These are phyloP conservation scores for Rhynchotus rufescens DNA, from an alignment of 2,797 vertebrate genomes.

Conservation along the genomic window DNA sequence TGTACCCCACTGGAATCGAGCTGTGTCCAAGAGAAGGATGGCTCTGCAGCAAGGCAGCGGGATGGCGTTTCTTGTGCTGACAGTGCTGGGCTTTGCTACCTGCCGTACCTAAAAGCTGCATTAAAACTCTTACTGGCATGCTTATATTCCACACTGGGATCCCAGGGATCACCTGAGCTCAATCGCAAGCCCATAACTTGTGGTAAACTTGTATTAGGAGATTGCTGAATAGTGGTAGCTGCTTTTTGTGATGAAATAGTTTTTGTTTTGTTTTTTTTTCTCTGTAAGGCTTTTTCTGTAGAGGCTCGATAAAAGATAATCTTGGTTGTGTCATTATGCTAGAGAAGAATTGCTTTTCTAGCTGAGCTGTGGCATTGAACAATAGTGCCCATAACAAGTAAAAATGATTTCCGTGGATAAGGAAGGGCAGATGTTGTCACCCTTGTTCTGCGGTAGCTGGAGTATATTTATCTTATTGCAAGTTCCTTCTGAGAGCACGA, in stretches of 20 bases:
- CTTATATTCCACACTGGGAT: background rate
- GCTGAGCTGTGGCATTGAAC: slow-evolving; percentile 43
- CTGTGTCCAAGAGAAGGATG: background rate
- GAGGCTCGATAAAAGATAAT: slow-evolving; percentile 15
- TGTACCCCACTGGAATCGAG: background rate
- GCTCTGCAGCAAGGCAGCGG: background rate
- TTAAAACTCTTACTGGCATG: background rate
- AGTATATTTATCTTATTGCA: background rate
- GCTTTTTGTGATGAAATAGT: slow-evolving; percentile 10
- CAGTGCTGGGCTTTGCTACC: background rate
- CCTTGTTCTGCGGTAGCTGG: background rate
- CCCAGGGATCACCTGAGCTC: background rate
- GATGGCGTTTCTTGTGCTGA: background rate
- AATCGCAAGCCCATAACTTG: accelerated
- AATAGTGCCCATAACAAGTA: slow-evolving; percentile 19
- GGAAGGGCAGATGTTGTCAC: slow-evolving; percentile 1
- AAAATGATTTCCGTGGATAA: slow-evolving; percentile 39
- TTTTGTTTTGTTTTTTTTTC: background rate
- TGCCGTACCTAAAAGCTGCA: background rate
- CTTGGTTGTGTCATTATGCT: slow-evolving; percentile 1
- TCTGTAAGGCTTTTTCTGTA: slow-evolving; percentile 10
- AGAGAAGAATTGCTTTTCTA: slow-evolving; percentile 45
- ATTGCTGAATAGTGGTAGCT: background rate
- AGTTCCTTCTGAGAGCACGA: background rate
- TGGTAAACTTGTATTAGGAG: background rate